A percentile compares a stretch with the other conserved stretches of the same genome.
These are phyloP conservation scores for Gastrophysa polygoni DNA, from an alignment of 2,888 invertebrate species.

Conservation along the genomic window DNA sequence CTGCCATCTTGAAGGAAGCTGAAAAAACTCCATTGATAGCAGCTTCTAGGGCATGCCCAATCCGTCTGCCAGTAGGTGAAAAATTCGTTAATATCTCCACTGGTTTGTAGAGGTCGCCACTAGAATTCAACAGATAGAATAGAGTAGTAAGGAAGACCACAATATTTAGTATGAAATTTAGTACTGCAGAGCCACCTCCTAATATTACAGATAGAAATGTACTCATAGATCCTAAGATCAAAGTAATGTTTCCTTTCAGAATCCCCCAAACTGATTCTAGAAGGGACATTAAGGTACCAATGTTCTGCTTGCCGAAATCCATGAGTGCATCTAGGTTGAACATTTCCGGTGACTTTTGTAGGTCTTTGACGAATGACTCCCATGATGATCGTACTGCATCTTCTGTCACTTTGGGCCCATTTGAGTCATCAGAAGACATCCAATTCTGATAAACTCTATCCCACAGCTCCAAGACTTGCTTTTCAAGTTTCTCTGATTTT, in stretches of 20 bases:
- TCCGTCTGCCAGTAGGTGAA: conserved; percentile 78
- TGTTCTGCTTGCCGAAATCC: conserved; percentile 86
- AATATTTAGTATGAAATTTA: conserved; percentile 84
- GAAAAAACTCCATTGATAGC: conserved; percentile 94
- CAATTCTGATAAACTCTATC: conserved; percentile 92
- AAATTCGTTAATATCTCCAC: conserved; percentile 84
- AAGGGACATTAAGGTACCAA: conserved; percentile 86
- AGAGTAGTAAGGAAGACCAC: conserved; percentile 96
- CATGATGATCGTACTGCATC: conserved; percentile 75
- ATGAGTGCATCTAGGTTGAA: conserved; percentile 76
- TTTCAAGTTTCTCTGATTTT: conserved; percentile 82
- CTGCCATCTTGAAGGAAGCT: conserved; percentile 95
- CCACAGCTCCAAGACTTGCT: conserved; percentile 90
- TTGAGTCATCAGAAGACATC: conserved; percentile 72
- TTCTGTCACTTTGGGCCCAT: conserved; percentile 77
- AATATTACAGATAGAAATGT: conserved; percentile 87
- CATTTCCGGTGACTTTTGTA: conserved; percentile 77
- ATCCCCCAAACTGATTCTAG: conserved; percentile 88
- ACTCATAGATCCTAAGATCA: conserved; percentile 82
- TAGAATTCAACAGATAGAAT: conserved; percentile 92
- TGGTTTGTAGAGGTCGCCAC: conserved; percentile 87
- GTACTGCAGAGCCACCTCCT: conserved; percentile 87
- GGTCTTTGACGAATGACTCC: conserved; percentile 72
- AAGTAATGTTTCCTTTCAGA: conserved; percentile 88
- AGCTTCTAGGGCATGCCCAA: conserved; percentile 83